phyloP scores from a whole-genome alignment of 2,797 vertebrate genomes.

The Crenuchus spilurus region DNA sequence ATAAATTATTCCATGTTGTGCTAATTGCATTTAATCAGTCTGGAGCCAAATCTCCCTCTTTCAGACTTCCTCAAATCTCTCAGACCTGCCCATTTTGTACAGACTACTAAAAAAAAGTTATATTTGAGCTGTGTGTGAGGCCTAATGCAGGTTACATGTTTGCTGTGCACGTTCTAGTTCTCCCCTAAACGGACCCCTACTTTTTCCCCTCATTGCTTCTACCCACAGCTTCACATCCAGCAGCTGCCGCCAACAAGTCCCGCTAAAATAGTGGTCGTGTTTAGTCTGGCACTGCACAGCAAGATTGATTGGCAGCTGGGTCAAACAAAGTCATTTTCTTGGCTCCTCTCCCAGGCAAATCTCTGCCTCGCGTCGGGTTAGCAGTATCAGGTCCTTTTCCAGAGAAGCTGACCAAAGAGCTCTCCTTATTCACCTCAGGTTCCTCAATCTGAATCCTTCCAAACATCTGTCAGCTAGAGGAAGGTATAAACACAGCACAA shows the following conservation, averaged over 20 bases:
- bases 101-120: neutral
- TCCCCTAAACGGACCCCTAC: slow-evolving; percentile 64
- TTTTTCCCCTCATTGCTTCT: slow-evolving; percentile 75
- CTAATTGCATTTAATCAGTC: slow-evolving; percentile 32
- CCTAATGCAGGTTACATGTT: slow-evolving; percentile 35
- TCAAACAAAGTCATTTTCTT: slow-evolving; percentile 91
- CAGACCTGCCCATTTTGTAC: neutral
- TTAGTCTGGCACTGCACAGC: slow-evolving; percentile 95
- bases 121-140: slow-evolving; percentile 28
- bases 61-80: slow-evolving; percentile 28
- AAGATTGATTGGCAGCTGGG: slow-evolving; percentile 95
- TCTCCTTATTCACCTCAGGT: slow-evolving; percentile 23
- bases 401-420: slow-evolving; percentile 33
- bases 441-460: slow-evolving; percentile 5
- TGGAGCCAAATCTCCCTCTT: slow-evolving; percentile 13
- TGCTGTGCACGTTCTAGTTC: slow-evolving; percentile 37
- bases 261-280: slow-evolving; percentile 87
- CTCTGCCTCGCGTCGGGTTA: slow-evolving; percentile 82
- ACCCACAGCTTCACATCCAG: slow-evolving; percentile 77
- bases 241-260: slow-evolving; percentile 90
- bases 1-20: slow-evolving; percentile 26
- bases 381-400: slow-evolving; percentile 48
- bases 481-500: slow-evolving; percentile 15
- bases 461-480: slow-evolving; percentile 27
- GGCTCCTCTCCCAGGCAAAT: slow-evolving; percentile 85